Conservation (phyloP, 2,797 vertebrate genomes). For the Pelochelys cantorii region DNA sequence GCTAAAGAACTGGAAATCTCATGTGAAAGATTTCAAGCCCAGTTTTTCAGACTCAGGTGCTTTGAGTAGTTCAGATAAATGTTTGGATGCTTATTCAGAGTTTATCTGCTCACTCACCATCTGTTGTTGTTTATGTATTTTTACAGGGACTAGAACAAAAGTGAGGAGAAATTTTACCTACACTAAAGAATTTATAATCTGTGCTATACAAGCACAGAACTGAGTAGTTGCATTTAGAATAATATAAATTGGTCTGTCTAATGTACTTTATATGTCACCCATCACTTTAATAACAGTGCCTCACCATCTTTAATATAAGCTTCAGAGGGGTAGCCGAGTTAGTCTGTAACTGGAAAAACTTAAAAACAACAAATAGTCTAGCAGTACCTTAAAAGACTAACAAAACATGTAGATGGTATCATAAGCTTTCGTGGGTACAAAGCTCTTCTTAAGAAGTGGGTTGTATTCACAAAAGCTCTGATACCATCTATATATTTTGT, state of each 20-base stretch:
- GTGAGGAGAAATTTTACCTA: not conserved
- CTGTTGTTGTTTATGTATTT: slow-evolving; percentile 38
- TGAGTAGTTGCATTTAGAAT: not conserved
- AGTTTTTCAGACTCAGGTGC: not conserved
- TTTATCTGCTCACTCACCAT: slow-evolving; percentile 31
- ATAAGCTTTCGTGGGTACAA: too few species aligned
- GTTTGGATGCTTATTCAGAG: slow-evolving; percentile 24
- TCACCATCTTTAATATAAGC: not conserved
- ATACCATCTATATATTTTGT: too few species aligned
- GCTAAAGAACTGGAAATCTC: not conserved
- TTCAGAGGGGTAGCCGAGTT: too few species aligned
- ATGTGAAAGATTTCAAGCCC: not conserved
- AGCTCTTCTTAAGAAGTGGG: too few species aligned
- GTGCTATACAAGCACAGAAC: not conserved
- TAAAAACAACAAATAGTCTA: too few species aligned
- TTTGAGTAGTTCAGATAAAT: not conserved
- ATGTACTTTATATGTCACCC: not conserved
- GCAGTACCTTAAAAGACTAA: too few species aligned
- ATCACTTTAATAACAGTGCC: not conserved
- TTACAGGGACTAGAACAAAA: not conserved
- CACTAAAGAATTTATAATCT: slow-evolving; percentile 16
- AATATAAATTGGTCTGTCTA: not conserved
- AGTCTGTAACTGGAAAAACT: too few species aligned
- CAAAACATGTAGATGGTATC: too few species aligned
- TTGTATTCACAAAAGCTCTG: too few species aligned